Base-by-base conservation (phyloP, 53 echinoderm and acorn worm genomes). In the Holothuria leucospilota region DNA sequence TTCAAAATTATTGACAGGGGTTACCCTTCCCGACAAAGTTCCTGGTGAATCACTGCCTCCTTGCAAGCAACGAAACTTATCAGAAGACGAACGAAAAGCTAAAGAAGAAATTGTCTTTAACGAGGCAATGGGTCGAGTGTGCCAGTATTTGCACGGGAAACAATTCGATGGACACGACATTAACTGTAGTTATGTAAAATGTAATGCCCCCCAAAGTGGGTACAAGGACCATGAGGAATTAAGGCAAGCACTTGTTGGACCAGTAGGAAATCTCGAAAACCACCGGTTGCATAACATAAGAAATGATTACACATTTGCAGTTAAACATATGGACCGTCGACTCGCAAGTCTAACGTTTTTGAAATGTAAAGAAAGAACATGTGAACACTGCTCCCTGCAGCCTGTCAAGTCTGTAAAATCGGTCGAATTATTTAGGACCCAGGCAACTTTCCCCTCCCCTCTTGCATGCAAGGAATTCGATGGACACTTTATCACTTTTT, bases 111-210 rank as follows among this genome's bases (percentile, higher is more conserved):
- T 69, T 69, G 69, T 69, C 9, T 69, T 69, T 29, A 69, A 69
- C 69, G 34, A 69, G 69, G 69, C 69, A 69, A 69, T 69, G 69
- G 10, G 2, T 69, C 69, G 69, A 15, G 69, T 69, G 69, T 69
- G 69, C 15, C 69, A 69, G 69, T 69, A 69, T 29, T 69, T 69
- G 69, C 29, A 34, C 39, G 69, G 69, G 34, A 69, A 69, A 20
- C 69, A 69, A 28, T 69, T 69, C 69, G 69, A 69, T 29, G 69
- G 69, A 25, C 69, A 69, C 69, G 69, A 69, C 28, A 69, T 69
- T 20, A 2, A 7, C 29, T 69, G 69, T 15, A 69, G 69, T 29
- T 69, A 69, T 15, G 29, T 27, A 30, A 15, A 2, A 69, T 27
- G 69, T 15, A 29, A 25, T 69, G 27, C 69, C n/a, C n/a, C n/a